Conservation (phyloP, 2,113 vertebrate species). For the Galeopterus variegatus region DNA sequence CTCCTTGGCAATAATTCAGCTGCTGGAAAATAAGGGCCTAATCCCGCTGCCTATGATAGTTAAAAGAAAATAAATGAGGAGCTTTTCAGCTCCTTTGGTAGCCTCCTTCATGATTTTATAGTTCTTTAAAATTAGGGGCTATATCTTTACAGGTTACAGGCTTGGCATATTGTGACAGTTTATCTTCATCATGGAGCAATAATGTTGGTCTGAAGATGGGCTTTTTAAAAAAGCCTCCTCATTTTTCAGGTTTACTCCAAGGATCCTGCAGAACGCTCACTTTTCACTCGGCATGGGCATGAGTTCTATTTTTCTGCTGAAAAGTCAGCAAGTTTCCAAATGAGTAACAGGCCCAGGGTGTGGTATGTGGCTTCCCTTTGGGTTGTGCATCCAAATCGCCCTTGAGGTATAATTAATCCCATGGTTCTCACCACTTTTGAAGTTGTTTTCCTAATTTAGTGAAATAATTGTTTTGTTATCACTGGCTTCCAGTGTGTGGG, state of each 20-base stretch:
- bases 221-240: slow-evolving; percentile 6
- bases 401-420: slow-evolving; percentile 70
- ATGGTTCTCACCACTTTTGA: slow-evolving; percentile 45
- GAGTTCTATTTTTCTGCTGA: slow-evolving; percentile 60
- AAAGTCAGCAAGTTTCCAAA: slow-evolving; percentile 79
- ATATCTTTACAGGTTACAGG: not conserved
- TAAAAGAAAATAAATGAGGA: not conserved
- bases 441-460: slow-evolving; percentile 76
- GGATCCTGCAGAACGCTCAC: not conserved
- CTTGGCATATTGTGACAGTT: not conserved
- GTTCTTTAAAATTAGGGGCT: not conserved
- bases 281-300: slow-evolving; percentile 19
- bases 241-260: slow-evolving; percentile 36
- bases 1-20: not conserved
- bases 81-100: not conserved
- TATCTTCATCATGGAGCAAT: slow-evolving; percentile 5
- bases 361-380: slow-evolving; percentile 71
- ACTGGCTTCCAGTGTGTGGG: slow-evolving; percentile 29
- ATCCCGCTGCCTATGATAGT: not conserved
- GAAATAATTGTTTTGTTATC: slow-evolving; percentile 62
- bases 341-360: slow-evolving; percentile 71
- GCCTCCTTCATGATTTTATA: not conserved
- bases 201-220: not conserved
- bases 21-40: not conserved
- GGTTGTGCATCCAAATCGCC: slow-evolving; percentile 45